These are phyloP conservation scores for Spea hammondii DNA, from an alignment of 2,797 vertebrate species.

Conservation along the genomic window DNA sequence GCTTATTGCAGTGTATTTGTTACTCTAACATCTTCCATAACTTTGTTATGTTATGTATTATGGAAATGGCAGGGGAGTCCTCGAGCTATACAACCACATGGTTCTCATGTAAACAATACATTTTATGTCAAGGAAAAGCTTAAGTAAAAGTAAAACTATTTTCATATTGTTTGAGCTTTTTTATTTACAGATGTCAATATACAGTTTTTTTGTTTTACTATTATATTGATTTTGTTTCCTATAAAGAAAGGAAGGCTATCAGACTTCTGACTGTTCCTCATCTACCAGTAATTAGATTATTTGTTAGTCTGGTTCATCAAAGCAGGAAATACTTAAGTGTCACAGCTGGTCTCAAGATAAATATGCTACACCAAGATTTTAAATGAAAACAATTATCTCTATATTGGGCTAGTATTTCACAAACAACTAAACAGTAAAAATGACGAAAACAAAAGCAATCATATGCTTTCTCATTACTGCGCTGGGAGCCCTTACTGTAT, in stretches of 20 bases:
- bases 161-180: slow-evolving; percentile 5
- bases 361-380: slow-evolving; percentile 59
- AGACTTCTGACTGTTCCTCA: slow-evolving; percentile 63
- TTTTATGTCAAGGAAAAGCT: slow-evolving; percentile 2
- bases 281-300: slow-evolving; percentile 67
- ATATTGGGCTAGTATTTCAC: slow-evolving; percentile 59
- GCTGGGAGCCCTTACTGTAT: slow-evolving; percentile 53
- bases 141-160: not conserved
- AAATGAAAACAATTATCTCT: slow-evolving; percentile 64
- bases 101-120: slow-evolving; percentile 2
- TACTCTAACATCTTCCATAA: slow-evolving; percentile 24
- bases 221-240: slow-evolving; percentile 50
- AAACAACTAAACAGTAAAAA: slow-evolving; percentile 59
- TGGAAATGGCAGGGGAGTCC: slow-evolving; percentile 22
- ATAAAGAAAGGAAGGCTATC: slow-evolving; percentile 51
- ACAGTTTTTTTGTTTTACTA: slow-evolving; percentile 51
- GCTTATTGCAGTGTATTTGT: slow-evolving; percentile 8
- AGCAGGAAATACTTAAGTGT: slow-evolving; percentile 66
- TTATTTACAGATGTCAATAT: slow-evolving; percentile 45
- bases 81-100: not conserved
- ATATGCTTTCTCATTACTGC: slow-evolving; percentile 48
- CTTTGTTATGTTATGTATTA: slow-evolving; percentile 20
- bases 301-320: slow-evolving; percentile 65
- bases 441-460: slow-evolving; percentile 53
- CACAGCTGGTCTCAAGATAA: slow-evolving; percentile 64